Evolutionary conservation across 2,113 vertebrate species (phyloP), one percentile per base, ranked within the genome.

Genomic region (Nothobranchius furzeri): DNA sequence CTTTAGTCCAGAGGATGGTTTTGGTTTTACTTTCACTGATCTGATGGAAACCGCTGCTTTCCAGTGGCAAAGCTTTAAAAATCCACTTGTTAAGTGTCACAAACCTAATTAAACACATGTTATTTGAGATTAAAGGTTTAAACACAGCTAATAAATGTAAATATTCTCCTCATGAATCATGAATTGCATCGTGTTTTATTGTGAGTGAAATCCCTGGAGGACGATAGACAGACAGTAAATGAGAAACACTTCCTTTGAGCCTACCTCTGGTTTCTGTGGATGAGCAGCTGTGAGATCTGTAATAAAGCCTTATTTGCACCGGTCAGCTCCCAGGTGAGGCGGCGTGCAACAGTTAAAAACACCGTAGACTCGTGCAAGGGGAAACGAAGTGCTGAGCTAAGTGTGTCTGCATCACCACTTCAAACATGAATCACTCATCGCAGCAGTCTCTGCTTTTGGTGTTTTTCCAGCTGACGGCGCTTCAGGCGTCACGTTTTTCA

Each of bases 381-480:
- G 20, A 20, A 20, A 20, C 20, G 20, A 20, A 20, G 20, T 20
- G 17, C 57, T 11, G 7, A 40, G 42, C 12, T 15, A 7, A 7
- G 7, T 70, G 35, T 9, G 9, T 9, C 50, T 36, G 37, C 50
- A 6, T 65, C 60, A 20, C 7, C 48, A 12, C 57, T 50, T 68
- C 72, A 58, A 46, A 14, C 70, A 74, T 68, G 25, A 70, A 15
- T 37, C 79, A 50, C 82, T 74, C 25, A 35, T 68, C 35, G 58
- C 68, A 60, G 64, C 73, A 67, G 42, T n/a, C 1, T 69, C 46
- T 71, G 62, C 57, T 64, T 76, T 51, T 3, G 2, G 67, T 43
- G 37, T 40, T 40, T 40, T 40, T 30, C 30, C 61, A 70, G 49
- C 36, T 42, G 12, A 62, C 7, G 43, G 46, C 53, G 17, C 63